A percentile compares a stretch with the other conserved stretches of the same genome.
phyloP scores from a whole-genome alignment of 2,888 invertebrate genomes.

The Eupithecia subfuscata region DNA sequence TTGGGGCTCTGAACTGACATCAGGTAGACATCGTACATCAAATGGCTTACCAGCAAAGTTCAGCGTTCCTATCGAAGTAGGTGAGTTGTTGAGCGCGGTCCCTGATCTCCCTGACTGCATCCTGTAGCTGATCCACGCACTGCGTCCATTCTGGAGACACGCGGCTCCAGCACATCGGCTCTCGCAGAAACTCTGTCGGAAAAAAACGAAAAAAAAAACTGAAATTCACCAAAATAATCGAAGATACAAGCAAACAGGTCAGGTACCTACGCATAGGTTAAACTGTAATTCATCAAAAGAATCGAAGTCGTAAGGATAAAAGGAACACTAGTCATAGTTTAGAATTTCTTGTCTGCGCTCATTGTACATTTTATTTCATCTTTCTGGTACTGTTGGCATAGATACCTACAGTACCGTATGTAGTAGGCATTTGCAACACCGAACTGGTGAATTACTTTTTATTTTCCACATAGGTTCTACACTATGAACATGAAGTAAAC shows the following conservation, averaged over 20 bases:
- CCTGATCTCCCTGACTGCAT: constrained; percentile 67
- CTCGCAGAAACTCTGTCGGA: constrained; percentile 69
- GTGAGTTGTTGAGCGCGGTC: constrained; percentile 69
- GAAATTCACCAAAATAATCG: not conserved
- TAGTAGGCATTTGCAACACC: too few relatives aligned
- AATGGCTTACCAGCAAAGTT: constrained; percentile 71
- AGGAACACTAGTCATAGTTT: too few relatives aligned
- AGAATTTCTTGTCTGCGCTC: too few relatives aligned
- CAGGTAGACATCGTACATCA: not conserved
- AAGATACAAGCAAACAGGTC: not conserved
- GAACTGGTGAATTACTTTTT: too few relatives aligned
- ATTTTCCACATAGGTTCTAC: too few relatives aligned
- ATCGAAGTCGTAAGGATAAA: too few relatives aligned
- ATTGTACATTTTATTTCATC: too few relatives aligned
- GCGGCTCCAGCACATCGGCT: constrained; percentile 70
- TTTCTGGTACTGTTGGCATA: too few relatives aligned
- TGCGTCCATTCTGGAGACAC: constrained; percentile 72
- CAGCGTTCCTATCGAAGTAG: constrained; percentile 71
- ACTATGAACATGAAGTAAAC: too few relatives aligned
- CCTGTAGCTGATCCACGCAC: constrained; percentile 70
- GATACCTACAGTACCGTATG: too few relatives aligned
- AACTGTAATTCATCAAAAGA: not conserved
- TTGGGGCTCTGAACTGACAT: not conserved
- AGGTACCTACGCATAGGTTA: too few relatives aligned
- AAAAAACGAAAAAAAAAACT: not conserved